Evolutionary conservation across 1,140 invertebrate species (phyloP).

Genomic region (Halotydeus destructor): DNA sequence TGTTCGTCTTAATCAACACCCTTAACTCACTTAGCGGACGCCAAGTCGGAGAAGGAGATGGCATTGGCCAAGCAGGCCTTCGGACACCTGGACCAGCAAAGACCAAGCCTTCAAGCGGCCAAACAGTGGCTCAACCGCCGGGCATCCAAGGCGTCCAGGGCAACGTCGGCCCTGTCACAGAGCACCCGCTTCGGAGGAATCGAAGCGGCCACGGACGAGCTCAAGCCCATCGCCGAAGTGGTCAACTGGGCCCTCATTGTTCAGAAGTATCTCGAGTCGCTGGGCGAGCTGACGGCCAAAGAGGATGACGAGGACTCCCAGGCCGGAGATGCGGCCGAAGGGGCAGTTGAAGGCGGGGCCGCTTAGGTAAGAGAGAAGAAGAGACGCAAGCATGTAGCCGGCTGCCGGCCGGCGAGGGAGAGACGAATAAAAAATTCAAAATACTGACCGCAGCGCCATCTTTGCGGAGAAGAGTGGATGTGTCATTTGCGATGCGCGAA

Average conservation of each 20-base stretch:
- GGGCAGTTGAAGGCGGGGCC: too few species aligned
- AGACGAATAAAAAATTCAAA: too few species aligned
- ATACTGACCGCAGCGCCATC: too few species aligned
- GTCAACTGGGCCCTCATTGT: constrained; percentile 20
- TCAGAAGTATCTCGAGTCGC: constrained; percentile 19
- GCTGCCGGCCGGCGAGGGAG: too few species aligned
- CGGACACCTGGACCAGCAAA: constrained; percentile 3
- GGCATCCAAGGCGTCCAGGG: not conserved
- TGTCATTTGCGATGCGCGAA: too few species aligned
- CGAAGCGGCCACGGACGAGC: constrained; percentile 8
- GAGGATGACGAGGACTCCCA: constrained; percentile 24
- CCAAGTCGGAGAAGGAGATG: not conserved
- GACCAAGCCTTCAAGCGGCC: constrained; percentile 10
- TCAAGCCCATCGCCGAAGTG: constrained; percentile 17
- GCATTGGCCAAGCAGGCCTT: constrained; percentile 2
- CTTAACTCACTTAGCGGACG: not conserved
- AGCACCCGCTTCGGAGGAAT: constrained; percentile 3
- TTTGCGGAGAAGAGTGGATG: too few species aligned
- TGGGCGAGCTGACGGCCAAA: constrained; percentile 10
- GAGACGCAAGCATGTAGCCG: too few species aligned
- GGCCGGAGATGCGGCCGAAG: constrained; percentile 40
- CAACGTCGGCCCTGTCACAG: constrained; percentile 7
- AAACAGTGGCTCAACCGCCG: constrained; percentile 5
- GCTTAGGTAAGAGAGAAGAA: too few species aligned
- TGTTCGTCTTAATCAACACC: not conserved